phyloP scores from a whole-genome alignment of 2,888 invertebrate genomes.

The Stenoptilia bipunctidactyla region DNA sequence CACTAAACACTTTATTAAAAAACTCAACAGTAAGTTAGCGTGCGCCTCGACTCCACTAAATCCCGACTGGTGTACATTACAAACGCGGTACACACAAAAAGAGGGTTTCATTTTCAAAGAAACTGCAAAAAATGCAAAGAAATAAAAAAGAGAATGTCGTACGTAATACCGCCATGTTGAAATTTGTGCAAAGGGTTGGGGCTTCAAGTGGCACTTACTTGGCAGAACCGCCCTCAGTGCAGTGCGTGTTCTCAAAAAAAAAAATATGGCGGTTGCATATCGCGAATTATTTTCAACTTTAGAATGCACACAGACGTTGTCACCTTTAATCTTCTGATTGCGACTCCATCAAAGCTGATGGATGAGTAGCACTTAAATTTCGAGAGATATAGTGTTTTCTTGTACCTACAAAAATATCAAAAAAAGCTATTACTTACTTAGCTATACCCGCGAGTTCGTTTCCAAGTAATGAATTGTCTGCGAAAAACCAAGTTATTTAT shows the following conservation, averaged over 20 bases:
- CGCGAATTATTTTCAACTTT: slow-evolving; percentile 13
- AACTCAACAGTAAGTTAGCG: slow-evolving; percentile 19
- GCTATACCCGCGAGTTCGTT: no score
- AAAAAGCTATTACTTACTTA: no score
- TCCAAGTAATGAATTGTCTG: no score
- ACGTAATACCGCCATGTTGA: slow-evolving; percentile 55
- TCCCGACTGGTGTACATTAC: slow-evolving; percentile 56
- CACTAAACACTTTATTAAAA: not conserved
- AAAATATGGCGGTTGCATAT: slow-evolving; percentile 34
- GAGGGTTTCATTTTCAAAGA: slow-evolving; percentile 59
- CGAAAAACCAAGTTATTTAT: no score
- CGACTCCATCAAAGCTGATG: not conserved
- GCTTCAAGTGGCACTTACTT: slow-evolving; percentile 63
- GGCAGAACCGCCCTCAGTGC: slow-evolving; percentile 49
- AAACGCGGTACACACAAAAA: slow-evolving; percentile 35
- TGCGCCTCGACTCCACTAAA: slow-evolving; percentile 23
- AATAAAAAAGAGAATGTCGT: slow-evolving; percentile 30
- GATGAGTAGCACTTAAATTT: no score
- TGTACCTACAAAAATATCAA: no score
- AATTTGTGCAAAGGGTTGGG: slow-evolving; percentile 56
- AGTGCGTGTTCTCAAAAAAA: slow-evolving; percentile 34
- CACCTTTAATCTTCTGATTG: slow-evolving; percentile 52
- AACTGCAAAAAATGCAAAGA: slow-evolving; percentile 42
- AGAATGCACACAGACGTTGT: slow-evolving; percentile 17
- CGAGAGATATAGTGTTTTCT: no score